Base-by-base conservation (phyloP, 2,797 vertebrate genomes). In the Naso thynnoides region DNA sequence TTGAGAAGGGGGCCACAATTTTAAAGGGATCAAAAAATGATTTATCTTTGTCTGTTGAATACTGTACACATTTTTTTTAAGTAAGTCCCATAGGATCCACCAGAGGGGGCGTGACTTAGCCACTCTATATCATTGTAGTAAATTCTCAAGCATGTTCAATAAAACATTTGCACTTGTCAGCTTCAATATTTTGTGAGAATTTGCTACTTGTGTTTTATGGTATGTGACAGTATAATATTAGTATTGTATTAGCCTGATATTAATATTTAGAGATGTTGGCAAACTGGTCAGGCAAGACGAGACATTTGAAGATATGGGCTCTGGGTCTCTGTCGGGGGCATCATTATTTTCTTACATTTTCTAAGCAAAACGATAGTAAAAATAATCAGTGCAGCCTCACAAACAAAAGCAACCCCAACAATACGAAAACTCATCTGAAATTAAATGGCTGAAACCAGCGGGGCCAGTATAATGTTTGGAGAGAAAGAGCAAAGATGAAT, bases 401-500 rank as follows among this genome's bases (percentile, higher is more conserved):
- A 39, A 10, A 27, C 5, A 24, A 26, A n/a, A n/a, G n/a, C 15
- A 33, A 19, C 5, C 5, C 10, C 6, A 31, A 60, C 19, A 55
- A 41, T 16, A 24, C 8, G 15, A 9, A 42, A 42, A 1, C 9
- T 2, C n/a, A 23, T 23, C 27, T 29, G 4, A 23, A 41, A 23
- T 33, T 9, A 66, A 42, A 56, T 41, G 13, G 16, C 33, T 49
- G 4, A 62, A 53, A 62, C 27, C 16, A 26, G 44, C 0, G 3
- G 50, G 54, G 53, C 31, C n/a, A 31, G 33, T 29, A 36, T 8
- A 26, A 52, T 4, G 36, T 78, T 68, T 52, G 38, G 19, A 61
- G 53, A 56, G 2, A 4, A 58, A n/a, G 19, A 57, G 44, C 39
- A 58, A 50, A 45, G 53, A 63, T 26, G 21, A 61, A 60, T 61